Evolutionary conservation across 2,888 invertebrate genomes (phyloP), one percentile per base, ranked within the genome.

Genomic region (Cosmia trapezina): DNA sequence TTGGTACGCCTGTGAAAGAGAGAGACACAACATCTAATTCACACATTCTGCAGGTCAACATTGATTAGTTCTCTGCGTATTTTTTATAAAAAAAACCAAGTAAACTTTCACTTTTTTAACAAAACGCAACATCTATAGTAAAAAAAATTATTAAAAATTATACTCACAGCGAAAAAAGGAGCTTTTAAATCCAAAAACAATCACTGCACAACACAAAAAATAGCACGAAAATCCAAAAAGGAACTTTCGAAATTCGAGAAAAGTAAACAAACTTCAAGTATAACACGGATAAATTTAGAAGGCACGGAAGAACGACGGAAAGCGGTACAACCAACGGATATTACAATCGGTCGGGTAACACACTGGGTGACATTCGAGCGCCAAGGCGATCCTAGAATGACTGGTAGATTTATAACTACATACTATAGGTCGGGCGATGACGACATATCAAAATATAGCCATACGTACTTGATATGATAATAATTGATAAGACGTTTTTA

Each of bases 401-500:
- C 83, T 83, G 83, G 68, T 62, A 45, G 5, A 64, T 5, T 61
- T 5, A 37, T n/a, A 61, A 14, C 56, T 61, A 68, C n/a, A n/a
- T n/a, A n/a, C 12, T 28, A 4, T 61, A 63, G 43, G 43, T 8
- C 6, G 4, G 11, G 4, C 8, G 59, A 83, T 79, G 83, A 78
- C 81, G 83, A 49, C 75, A 83, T 71, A 71, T 7, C 51, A 69
- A 56, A 78, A 78, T 70, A 78, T 74, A 82, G 11, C 59, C 53
- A 53, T 33, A 63, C 12, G 11, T 66, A 63, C 33, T 47, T 12
- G 14, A 8, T 33, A n/a, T 62, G 74, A 82, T 78, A 82, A 70
- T 78, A 67, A 65, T 51, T 78, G 83, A 81, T 81, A 81, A n/a
- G n/a, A 81, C 67, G n/a, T 57, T 74, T 77, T 54, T 78, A 80